Conservation (phyloP, 1,140 invertebrate genomes). For the Trichonephila clavata region DNA sequence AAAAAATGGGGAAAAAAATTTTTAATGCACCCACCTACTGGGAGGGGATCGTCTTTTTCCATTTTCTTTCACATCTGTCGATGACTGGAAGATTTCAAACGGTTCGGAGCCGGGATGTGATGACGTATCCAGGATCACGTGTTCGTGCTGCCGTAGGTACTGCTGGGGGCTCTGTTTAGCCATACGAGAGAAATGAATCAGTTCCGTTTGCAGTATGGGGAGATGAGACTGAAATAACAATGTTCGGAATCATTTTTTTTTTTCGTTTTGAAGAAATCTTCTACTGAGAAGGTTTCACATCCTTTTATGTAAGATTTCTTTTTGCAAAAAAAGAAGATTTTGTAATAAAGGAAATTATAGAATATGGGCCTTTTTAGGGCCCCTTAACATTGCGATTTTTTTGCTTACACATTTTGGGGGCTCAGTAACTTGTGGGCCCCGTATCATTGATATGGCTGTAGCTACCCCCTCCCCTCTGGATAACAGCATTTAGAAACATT, state of each 20-base stretch:
- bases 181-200: slow-evolving; percentile 88
- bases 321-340: not conserved
- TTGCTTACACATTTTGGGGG: too few relatives aligned
- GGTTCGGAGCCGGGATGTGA: slow-evolving; percentile 84
- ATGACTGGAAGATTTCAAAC: slow-evolving; percentile 86
- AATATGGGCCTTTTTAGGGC: not conserved
- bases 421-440: too few relatives aligned
- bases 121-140: slow-evolving; percentile 87
- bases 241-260: too few relatives aligned
- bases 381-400: too few relatives aligned
- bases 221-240: slow-evolving; percentile 82
- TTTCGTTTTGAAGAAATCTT: too few relatives aligned
- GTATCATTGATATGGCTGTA: too few relatives aligned
- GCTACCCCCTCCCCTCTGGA: too few relatives aligned
- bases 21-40: slow-evolving; percentile 34
- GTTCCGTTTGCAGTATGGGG: slow-evolving; percentile 91
- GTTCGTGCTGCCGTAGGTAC: slow-evolving; percentile 92
- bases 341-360: not conserved
- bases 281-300: too few relatives aligned
- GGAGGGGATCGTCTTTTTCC: slow-evolving; percentile 64
- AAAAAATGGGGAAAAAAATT: too few relatives aligned
- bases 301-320: too few relatives aligned
- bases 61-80: slow-evolving; percentile 80
- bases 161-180: slow-evolving; percentile 91
- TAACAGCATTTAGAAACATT: too few relatives aligned